These are phyloP conservation scores for Sinhomidia bicolor DNA, from an alignment of 2,888 invertebrate genomes.

Conservation along the genomic window DNA sequence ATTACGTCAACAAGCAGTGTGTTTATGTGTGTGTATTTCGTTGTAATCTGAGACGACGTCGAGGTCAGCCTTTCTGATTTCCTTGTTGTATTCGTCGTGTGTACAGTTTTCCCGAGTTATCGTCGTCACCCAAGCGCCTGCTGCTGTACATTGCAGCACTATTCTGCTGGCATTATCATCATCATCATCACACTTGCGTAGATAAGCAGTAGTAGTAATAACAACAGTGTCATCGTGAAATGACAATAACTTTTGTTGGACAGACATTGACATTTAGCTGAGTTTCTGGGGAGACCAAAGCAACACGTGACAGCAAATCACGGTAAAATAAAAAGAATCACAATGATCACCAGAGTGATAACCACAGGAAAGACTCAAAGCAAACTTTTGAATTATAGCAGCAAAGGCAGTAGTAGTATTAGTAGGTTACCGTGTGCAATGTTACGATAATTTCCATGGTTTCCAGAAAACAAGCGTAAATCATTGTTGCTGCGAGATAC, in stretches of 20 bases:
- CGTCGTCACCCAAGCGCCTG: neutral
- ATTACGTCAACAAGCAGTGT: neutral
- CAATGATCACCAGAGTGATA: neutral
- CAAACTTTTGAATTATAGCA: neutral
- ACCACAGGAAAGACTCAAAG: neutral
- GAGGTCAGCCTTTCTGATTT: slow-evolving; percentile 32
- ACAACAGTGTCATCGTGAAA: neutral
- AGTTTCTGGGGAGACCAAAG: neutral
- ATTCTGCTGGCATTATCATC: neutral
- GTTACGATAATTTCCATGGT: neutral
- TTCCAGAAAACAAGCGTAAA: neutral
- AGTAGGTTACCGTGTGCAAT: too few species aligned
- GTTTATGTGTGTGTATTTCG: neutral
- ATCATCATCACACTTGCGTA: neutral
- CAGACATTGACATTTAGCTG: slow-evolving; percentile 27
- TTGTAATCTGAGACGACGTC: neutral
- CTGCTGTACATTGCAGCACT: neutral
- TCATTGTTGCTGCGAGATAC: neutral
- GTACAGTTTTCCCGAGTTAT: slow-evolving; percentile 30
- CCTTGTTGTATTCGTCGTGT: neutral
- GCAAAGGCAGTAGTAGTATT: too few species aligned
- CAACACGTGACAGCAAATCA: slow-evolving; percentile 17
- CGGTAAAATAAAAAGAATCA: neutral
- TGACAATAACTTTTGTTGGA: neutral
- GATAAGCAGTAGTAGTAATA: neutral